phyloP scores from a whole-genome alignment of 2,113 vertebrate species.

The Cichladusa arquata region DNA sequence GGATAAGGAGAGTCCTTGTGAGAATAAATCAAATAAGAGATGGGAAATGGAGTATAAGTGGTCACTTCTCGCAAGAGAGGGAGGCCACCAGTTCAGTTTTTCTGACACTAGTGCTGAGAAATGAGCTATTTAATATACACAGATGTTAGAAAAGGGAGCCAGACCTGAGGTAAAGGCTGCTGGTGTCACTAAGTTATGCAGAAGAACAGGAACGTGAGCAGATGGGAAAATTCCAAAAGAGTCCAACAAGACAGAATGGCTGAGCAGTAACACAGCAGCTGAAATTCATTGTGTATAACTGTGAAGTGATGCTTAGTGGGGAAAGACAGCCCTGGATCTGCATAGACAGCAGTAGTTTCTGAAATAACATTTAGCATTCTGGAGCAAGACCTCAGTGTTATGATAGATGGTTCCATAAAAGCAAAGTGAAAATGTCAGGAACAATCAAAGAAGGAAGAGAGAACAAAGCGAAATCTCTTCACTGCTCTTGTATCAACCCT shows the following conservation, averaged over 20 bases:
- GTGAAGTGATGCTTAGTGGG: neutral
- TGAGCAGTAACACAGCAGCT: neutral
- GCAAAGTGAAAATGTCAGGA: neutral
- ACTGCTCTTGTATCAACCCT: neutral
- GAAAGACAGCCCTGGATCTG: neutral
- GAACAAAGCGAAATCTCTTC: neutral
- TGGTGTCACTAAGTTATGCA: neutral
- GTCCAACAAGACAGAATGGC: fast-evolving
- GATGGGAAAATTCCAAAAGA: neutral
- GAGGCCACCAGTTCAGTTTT: neutral
- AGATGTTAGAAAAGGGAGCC: neutral
- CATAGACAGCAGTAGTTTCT: fast-evolving
- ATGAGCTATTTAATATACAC: neutral
- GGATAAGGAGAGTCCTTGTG: neutral
- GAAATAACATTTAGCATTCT: neutral
- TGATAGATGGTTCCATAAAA: neutral
- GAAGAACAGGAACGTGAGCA: neutral
- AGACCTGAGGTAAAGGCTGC: neutral
- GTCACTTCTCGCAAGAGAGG: neutral
- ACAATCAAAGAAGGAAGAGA: neutral
- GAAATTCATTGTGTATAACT: neutral
- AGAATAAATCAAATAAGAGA: neutral
- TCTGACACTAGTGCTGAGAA: neutral
- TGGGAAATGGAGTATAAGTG: neutral
- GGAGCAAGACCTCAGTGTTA: neutral